Percentiles rank a stretch among this genome's conserved stretches.
phyloP scores from a whole-genome alignment of 2,888 invertebrate genomes.

The Pachydiplax longipennis region DNA sequence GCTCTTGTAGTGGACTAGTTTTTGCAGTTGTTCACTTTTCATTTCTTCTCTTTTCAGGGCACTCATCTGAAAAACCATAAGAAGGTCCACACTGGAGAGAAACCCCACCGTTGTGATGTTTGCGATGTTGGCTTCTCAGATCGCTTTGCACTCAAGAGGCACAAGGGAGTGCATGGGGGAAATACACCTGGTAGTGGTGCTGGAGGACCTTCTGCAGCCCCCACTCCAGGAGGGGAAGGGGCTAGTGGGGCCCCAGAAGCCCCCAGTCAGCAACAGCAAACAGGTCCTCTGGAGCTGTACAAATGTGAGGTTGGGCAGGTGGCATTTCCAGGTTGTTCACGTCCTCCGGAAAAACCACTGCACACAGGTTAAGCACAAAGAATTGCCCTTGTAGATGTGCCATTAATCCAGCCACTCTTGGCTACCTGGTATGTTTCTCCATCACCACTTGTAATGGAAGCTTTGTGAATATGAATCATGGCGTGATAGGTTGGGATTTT shows the following conservation, averaged over 20 bases:
- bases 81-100: conserved; percentile 82
- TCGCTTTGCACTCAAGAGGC: conserved; percentile 84
- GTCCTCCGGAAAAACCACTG: conserved; percentile 41
- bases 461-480: not conserved
- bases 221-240: not conserved
- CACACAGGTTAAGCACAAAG: conserved; percentile 29
- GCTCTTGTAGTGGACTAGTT: too few species aligned
- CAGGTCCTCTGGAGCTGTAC: conserved; percentile 34
- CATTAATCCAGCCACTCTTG: not conserved
- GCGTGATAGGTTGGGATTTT: not conserved
- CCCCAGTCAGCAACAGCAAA: not conserved
- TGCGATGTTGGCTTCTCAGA: conserved; percentile 88
- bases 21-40: too few species aligned
- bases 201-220: not conserved
- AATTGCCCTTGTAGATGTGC: conserved; percentile 9
- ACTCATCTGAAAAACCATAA: conserved; percentile 89
- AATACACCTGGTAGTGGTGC: not conserved
- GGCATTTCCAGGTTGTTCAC: conserved; percentile 45
- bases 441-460: not conserved
- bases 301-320: conserved; percentile 47
- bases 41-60: conserved; percentile 11
- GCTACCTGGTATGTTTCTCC: conserved; percentile 2
- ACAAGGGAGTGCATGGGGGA: conserved; percentile 78
- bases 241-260: not conserved
- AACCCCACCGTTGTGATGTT: conserved; percentile 83